Conservation (phyloP, 2,888 invertebrate species). For the Lordiphosa fenestrarum region DNA sequence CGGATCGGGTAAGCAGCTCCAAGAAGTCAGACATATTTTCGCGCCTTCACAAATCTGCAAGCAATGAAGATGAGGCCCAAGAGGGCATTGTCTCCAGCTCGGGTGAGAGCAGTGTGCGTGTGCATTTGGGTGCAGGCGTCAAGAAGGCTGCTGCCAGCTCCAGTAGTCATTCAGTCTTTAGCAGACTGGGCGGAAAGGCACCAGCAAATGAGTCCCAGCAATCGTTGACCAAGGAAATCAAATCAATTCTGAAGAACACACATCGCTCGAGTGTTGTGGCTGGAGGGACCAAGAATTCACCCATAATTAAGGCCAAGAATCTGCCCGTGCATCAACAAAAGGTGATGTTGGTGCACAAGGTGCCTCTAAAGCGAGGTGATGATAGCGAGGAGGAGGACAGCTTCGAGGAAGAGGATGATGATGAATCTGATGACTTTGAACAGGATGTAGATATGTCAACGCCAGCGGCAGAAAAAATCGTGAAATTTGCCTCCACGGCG, state of each 20-base stretch:
- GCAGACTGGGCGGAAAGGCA: conserved; percentile 77
- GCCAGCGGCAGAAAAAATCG: conserved; percentile 73
- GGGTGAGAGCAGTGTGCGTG: conserved; percentile 53
- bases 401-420: conserved; percentile 54
- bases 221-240: conserved; percentile 60
- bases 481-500: conserved; percentile 79
- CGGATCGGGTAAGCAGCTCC: conserved; percentile 71
- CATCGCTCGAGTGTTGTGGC: conserved; percentile 18
- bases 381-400: conserved; percentile 63
- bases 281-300: conserved; percentile 36
- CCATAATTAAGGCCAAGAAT: conserved; percentile 66
- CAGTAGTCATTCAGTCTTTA: conserved; percentile 76
- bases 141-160: conserved; percentile 34
- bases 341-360: conserved; percentile 79
- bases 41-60: conserved; percentile 60
- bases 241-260: conserved; percentile 77
- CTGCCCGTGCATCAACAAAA: conserved; percentile 67
- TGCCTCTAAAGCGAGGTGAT: conserved; percentile 77
- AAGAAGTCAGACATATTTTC: conserved; percentile 74
- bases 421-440: conserved; percentile 42
- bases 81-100: conserved; percentile 63
- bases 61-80: conserved; percentile 52
- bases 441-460: conserved; percentile 36
- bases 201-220: conserved; percentile 25
- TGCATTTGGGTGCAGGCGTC: conserved; percentile 64